Evolutionary conservation across 2,797 vertebrate genomes (phyloP), one percentile per base, ranked within the genome.

Genomic region (Neosilurus hyrtlii): DNA sequence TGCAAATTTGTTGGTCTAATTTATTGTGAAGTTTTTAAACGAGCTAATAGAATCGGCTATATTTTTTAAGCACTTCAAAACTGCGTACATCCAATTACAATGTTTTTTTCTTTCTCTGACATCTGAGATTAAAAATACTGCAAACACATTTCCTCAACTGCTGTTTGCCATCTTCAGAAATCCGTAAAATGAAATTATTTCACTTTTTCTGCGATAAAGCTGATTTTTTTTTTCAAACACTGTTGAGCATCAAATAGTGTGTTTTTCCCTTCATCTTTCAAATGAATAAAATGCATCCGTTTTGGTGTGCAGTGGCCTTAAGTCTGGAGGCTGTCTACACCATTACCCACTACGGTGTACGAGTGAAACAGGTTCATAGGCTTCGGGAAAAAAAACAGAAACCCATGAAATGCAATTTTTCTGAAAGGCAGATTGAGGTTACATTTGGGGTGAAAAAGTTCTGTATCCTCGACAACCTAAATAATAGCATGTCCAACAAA

Each of bases 401-500:
- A 73, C 24, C 57, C 54, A 74, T 62, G 59, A 62, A 73, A 82
- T 73, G 43, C 57, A 72, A 62, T 72, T 73, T 74, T 73, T 70
- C 43, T 52, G 59, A 77, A 81, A 81, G 65, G 83, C 83, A 81
- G 54, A 81, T 81, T 81, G 83, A 81, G 83, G 72, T 84, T 77
- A 71, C 2, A 65, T 63, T 77, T 30, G 63, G 72, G 62, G 57
- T 59, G 79, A 67, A 76, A 81, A 67, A 79, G 68, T 26, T 66
- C 79, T 54, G 56, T 61, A 57, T 77, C 79, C 74, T 79, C 80
- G 65, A 85, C 82, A 83, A 75, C 75, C 81, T 82, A 86, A 88
- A 86, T 85, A 86, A 88, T 54, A 81, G 75, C 82, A 59, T 85
- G 82, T 85, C 83, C 61, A 74, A 79, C 70, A 75, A 82, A 78